Base-by-base conservation (phyloP, 1,140 invertebrate species). In the Copidosoma floridanum region DNA sequence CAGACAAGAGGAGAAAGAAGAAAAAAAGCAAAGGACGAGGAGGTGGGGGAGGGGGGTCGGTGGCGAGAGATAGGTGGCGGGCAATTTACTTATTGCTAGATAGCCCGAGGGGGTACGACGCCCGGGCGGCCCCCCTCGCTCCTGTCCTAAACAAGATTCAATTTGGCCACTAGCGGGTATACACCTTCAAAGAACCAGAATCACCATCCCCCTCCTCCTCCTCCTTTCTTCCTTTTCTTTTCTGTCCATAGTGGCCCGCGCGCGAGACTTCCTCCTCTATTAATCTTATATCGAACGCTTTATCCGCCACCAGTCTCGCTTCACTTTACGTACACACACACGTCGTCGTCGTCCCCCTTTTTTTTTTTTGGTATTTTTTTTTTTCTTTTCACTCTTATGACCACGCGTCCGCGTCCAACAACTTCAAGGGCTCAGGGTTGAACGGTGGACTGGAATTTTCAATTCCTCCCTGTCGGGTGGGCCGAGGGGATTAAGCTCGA, bases 271-370 rank as follows among this genome's bases (percentile, higher is more conserved):
- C 72, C 66, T 77, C 67, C 66, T 72, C 77, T 78, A 80, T 81
- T 81, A 81, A 81, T 81, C 79, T 81, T 80, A 78, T 78, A 81
- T 81, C 77, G 78, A 72, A 71, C 75, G 75, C 69, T 79, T 79
- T 80, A 80, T 79, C 74, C 77, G 59, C 65, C 68, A 51, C 64
- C 66, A 35, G n/a, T n/a, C 51, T 59, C 16, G 41, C 57, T 41
- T 53, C 48, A 21, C 59, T 67, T 59, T 61, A 43, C 40, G 20
- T 48, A 52, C 56, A 54, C 50, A 43, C 20, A 32, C 57, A n/a
- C 27, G 55, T 26, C 26, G 2, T 29, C 37, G n/a, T 29, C 60
- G 37, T 18, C 50, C 53, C 47, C 55, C 61, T 61, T 63, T 41
- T 20, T 32, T 47, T 57, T 14, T n/a, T 26, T 29, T 44, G 32